Conservation (phyloP, 2,113 vertebrate species). For the Sturnus vulgaris region DNA sequence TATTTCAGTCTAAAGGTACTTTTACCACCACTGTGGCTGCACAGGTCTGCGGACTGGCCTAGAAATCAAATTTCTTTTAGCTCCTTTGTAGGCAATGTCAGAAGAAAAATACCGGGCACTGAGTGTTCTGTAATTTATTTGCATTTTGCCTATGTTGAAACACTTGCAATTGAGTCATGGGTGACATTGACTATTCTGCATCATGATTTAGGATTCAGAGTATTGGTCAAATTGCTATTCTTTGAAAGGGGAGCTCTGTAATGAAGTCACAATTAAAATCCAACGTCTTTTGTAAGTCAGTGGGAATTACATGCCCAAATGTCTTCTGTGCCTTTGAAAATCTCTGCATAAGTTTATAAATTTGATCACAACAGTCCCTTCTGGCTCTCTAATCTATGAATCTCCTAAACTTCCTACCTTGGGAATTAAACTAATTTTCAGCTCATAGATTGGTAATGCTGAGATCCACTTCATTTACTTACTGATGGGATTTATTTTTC, state of each 20-base stretch:
- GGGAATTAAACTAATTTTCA: conserved; percentile 64
- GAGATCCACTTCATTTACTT: conserved; percentile 70
- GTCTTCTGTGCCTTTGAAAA: conserved; percentile 56
- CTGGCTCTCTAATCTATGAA: conserved; percentile 44
- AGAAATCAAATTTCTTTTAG: not conserved
- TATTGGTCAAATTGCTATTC: not conserved
- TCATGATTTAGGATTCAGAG: not conserved
- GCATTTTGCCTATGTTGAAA: not conserved
- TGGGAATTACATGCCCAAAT: not conserved
- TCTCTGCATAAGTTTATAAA: conserved; percentile 35
- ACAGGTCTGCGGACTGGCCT: not conserved
- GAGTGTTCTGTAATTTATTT: not conserved
- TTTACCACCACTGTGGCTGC: not conserved
- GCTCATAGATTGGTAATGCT: conserved; percentile 56
- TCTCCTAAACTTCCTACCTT: conserved; percentile 42
- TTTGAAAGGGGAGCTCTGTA: not conserved
- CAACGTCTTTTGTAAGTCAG: not conserved
- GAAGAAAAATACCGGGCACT: not conserved
- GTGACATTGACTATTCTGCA: not conserved
- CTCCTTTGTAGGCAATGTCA: not conserved
- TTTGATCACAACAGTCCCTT: conserved; percentile 46
- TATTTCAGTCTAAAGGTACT: not conserved
- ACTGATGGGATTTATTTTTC: conserved; percentile 64
- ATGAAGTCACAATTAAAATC: not conserved
- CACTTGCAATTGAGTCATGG: not conserved